phyloP scores from a whole-genome alignment of 2,797 vertebrate genomes.

The Mallotus villosus region DNA sequence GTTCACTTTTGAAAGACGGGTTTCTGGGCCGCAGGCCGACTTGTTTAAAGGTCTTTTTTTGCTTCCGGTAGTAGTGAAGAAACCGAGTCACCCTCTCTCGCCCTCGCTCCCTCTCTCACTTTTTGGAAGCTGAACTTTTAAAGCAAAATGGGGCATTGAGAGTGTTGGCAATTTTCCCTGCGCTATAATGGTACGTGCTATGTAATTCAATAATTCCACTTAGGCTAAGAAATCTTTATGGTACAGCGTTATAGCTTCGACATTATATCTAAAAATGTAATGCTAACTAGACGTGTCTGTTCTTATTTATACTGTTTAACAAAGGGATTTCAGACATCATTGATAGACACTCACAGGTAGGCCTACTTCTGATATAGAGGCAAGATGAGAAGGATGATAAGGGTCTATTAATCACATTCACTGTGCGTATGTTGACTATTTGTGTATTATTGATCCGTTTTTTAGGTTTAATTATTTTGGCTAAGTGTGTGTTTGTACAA shows the following conservation, averaged over 20 bases:
- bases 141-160: conserved; percentile 85
- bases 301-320: not conserved
- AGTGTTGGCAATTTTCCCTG: conserved; percentile 79
- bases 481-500: not conserved
- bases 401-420: not conserved
- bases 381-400: not conserved
- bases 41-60: conserved; percentile 74
- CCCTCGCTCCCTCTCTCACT: conserved; percentile 58
- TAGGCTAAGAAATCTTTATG: not conserved
- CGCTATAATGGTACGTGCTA: conserved; percentile 85
- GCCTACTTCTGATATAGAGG: not conserved
- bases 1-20: conserved; percentile 64
- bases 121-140: conserved; percentile 79
- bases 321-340: not conserved
- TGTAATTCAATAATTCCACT: conserved; percentile 76
- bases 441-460: not conserved
- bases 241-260: too few species aligned
- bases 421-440: not conserved
- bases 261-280: not conserved
- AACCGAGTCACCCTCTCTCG: conserved; percentile 71
- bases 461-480: not conserved
- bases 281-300: not conserved
- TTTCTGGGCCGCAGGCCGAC: conserved; percentile 70
- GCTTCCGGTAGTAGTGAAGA: conserved; percentile 81
- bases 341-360: not conserved